phyloP scores from a whole-genome alignment of 2,888 invertebrate genomes.

The Melikaiella ostensackeni region DNA sequence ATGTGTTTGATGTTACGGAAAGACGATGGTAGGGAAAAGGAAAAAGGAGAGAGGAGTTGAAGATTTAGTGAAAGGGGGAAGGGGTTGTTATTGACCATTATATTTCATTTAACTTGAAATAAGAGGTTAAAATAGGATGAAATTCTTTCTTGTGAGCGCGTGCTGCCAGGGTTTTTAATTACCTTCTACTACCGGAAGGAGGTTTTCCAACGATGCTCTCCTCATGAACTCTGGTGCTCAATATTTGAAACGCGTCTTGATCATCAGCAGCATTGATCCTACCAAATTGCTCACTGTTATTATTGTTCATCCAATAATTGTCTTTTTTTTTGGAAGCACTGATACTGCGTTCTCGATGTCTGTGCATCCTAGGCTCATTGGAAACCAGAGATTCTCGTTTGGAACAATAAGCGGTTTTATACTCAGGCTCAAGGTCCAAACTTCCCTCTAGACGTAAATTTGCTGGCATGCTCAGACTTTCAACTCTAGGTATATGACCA shows the following conservation, averaged over 20 bases:
- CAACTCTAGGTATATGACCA: constrained; percentile 67
- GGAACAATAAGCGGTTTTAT: constrained; percentile 75
- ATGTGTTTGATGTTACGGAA: no score
- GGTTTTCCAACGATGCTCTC: constrained; percentile 70
- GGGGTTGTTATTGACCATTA: no score
- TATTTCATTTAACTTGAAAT: no score
- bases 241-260: constrained; percentile 71
- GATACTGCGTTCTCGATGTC: constrained; percentile 64
- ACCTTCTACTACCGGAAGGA: constrained; percentile 68
- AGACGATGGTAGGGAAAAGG: no score
- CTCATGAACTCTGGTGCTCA: constrained; percentile 68
- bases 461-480: constrained; percentile 69
- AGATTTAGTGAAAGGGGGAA: no score
- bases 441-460: constrained; percentile 76
- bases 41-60: no score
- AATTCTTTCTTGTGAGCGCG: no score
- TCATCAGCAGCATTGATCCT: constrained; percentile 63
- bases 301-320: constrained; percentile 68
- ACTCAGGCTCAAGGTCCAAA: constrained; percentile 77
- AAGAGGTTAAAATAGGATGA: no score
- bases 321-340: constrained; percentile 66
- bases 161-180: not conserved
- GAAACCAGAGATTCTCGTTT: constrained; percentile 51
- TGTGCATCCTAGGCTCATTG: constrained; percentile 59
- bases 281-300: constrained; percentile 67